Percentiles rank a stretch among this genome's conserved stretches.
These are phyloP conservation scores for Bhutanitis thaidina DNA, from an alignment of 2,888 invertebrate species.

Conservation along the genomic window DNA sequence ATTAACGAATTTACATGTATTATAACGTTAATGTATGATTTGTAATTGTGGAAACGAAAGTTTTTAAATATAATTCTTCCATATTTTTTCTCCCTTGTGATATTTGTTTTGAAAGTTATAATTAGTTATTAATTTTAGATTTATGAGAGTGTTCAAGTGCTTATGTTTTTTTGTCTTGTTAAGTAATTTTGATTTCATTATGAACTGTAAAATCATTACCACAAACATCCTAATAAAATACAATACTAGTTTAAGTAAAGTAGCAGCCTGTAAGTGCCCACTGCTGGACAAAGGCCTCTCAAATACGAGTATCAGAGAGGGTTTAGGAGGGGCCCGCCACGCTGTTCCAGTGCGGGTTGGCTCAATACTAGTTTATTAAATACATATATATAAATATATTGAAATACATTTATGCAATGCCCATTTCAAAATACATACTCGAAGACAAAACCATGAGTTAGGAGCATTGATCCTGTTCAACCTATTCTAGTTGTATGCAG, in stretches of 20 bases:
- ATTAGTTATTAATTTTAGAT: slow-evolving; percentile 20
- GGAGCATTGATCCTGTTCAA: background rate
- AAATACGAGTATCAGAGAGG: no score
- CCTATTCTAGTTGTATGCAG: slow-evolving; percentile 17
- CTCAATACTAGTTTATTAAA: no score
- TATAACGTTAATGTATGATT: slow-evolving; percentile 31
- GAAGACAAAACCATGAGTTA: background rate
- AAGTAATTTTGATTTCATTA: background rate
- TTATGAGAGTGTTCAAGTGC: slow-evolving; percentile 15
- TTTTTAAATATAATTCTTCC: slow-evolving; percentile 39
- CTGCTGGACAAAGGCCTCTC: no score
- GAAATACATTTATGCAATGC: no score
- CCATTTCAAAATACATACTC: background rate
- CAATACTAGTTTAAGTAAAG: no score
- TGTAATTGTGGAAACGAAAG: slow-evolving; percentile 11
- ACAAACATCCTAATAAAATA: no score
- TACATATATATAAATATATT: no score
- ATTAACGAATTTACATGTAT: slow-evolving; percentile 23
- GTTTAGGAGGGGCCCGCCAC: no score
- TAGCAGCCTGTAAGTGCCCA: no score
- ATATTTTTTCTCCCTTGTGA: slow-evolving; percentile 39
- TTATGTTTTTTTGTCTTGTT: background rate
- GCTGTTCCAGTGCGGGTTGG: no score
- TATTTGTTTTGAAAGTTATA: slow-evolving; percentile 35
- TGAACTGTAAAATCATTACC: no score